phyloP scores from a whole-genome alignment of 2,113 vertebrate species.

The Campylomormyrus tamandua region DNA sequence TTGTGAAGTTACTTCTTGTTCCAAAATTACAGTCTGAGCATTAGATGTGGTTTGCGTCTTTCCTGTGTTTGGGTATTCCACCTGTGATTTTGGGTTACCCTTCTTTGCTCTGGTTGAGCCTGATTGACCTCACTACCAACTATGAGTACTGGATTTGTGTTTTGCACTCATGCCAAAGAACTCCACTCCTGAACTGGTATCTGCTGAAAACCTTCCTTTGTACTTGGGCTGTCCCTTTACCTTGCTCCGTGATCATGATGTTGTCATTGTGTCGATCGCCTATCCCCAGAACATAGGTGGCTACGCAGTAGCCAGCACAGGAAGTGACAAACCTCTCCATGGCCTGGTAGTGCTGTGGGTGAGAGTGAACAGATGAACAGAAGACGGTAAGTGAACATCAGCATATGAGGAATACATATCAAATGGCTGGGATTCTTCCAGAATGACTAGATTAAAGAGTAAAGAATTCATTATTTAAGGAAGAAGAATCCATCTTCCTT shows the following conservation, averaged over 20 bases:
- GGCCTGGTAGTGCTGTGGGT: conserved; percentile 51
- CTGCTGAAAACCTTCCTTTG: not conserved
- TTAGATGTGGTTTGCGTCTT: not conserved
- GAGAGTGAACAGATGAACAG: not conserved
- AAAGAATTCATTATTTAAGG: not conserved
- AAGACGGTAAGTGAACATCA: not conserved
- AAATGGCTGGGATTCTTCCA: not conserved
- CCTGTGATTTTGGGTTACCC: not conserved
- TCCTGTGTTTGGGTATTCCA: not conserved
- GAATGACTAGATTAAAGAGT: not conserved
- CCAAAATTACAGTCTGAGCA: not conserved
- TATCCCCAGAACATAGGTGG: conserved; percentile 66
- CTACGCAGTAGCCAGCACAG: conserved; percentile 68
- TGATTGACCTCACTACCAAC: not conserved
- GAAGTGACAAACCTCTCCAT: conserved; percentile 66
- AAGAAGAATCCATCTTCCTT: not conserved
- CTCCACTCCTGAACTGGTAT: not conserved
- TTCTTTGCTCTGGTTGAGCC: not conserved
- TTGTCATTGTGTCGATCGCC: conserved; percentile 74
- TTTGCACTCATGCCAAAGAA: not conserved
- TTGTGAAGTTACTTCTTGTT: not conserved
- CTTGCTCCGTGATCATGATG: conserved; percentile 69
- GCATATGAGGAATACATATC: not conserved
- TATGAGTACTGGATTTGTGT: not conserved
- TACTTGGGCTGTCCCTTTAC: conserved; percentile 31